These are phyloP conservation scores for Malurus melanocephalus DNA, from an alignment of 2,113 vertebrate species.

Conservation along the genomic window DNA sequence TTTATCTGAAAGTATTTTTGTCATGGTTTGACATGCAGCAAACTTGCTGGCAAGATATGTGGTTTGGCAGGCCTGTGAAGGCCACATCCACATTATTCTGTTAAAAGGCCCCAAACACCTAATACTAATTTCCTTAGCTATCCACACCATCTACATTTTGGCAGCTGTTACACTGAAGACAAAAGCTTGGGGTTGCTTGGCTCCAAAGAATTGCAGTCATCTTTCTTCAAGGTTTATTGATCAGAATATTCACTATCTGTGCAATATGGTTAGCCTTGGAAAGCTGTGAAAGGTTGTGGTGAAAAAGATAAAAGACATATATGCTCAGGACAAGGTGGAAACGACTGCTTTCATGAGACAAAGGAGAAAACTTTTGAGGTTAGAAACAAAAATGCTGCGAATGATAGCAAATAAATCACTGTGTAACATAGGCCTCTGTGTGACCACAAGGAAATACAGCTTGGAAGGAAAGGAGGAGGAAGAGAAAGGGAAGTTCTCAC, in stretches of 20 bases:
- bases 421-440: background rate
- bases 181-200: background rate
- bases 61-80: background rate
- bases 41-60: background rate
- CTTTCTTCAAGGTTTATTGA: background rate
- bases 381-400: background rate
- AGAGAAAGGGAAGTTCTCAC: background rate
- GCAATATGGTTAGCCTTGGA: background rate
- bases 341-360: background rate
- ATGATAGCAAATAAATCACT: background rate
- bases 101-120: conserved; percentile 21
- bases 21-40: background rate
- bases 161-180: background rate
- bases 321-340: background rate
- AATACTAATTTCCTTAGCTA: conserved; percentile 38
- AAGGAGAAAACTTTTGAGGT: background rate
- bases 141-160: conserved; percentile 36
- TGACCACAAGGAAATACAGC: background rate
- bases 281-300: background rate
- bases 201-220: background rate
- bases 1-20: conserved; percentile 29
- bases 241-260: background rate
- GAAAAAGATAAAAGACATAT: background rate
- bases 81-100: background rate
- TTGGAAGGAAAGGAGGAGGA: background rate